phyloP scores from a whole-genome alignment of 2,888 invertebrate species.

The Apamea crenata region DNA sequence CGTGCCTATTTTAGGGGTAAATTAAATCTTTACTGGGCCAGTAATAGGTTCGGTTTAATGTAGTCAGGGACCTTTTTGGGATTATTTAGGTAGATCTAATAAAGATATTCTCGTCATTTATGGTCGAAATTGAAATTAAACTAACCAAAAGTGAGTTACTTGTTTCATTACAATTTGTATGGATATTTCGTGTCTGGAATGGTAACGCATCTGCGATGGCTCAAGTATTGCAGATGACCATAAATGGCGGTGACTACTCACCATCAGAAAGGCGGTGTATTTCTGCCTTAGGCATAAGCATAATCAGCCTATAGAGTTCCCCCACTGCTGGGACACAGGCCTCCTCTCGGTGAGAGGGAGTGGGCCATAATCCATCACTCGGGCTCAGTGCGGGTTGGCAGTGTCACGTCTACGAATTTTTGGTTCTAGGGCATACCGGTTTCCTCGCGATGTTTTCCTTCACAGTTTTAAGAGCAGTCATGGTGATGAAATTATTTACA shows the following conservation, averaged over 20 bases:
- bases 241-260: not conserved
- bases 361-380: too few relatives aligned
- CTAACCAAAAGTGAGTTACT: constrained; percentile 20
- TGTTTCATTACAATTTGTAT: constrained; percentile 10
- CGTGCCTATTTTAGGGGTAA: constrained; percentile 63
- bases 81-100: constrained; percentile 17
- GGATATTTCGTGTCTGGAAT: not conserved
- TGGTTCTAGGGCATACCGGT: too few relatives aligned
- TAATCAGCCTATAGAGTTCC: not conserved
- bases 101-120: constrained; percentile 39
- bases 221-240: not conserved
- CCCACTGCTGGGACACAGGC: not conserved
- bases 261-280: not conserved
- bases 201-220: not conserved
- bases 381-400: too few relatives aligned
- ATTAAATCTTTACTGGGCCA: constrained; percentile 66
- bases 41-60: constrained; percentile 51
- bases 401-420: too few relatives aligned
- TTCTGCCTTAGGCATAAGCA: not conserved
- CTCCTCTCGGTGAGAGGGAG: too few relatives aligned
- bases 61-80: constrained; percentile 44
- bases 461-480: too few relatives aligned
- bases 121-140: constrained; percentile 44
- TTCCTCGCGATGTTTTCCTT: too few relatives aligned
- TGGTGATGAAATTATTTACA: too few relatives aligned